Evolutionary conservation across 1,140 invertebrate species (phyloP).

Genomic region (Armadillidium nasatum): DNA sequence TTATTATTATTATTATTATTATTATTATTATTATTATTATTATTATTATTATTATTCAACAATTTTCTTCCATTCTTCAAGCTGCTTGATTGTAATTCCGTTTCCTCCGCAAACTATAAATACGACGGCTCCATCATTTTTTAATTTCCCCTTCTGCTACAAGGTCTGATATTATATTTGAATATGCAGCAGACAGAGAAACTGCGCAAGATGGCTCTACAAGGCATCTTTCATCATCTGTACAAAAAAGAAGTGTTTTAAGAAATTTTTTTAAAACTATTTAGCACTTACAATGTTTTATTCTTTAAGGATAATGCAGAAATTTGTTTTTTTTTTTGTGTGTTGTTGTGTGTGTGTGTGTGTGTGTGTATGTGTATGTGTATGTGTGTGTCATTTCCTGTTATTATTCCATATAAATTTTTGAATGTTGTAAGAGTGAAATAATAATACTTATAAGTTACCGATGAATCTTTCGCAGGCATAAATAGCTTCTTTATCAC

Average conservation of each 20-base stretch:
- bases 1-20: too few relatives aligned
- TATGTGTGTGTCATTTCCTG: too few relatives aligned
- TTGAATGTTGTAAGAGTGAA: background rate
- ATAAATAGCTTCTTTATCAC: conserved; percentile 53
- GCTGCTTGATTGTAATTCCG: conserved; percentile 49
- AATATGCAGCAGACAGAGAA: conserved; percentile 52
- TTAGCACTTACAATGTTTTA: too few relatives aligned
- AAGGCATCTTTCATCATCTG: conserved; percentile 52
- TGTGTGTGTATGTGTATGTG: too few relatives aligned
- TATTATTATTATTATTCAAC: conserved; percentile 12
- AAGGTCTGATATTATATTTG: conserved; percentile 41
- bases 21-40: background rate
- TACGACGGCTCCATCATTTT: conserved; percentile 49
- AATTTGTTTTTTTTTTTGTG: conserved; percentile 6
- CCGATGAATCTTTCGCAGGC: conserved; percentile 53
- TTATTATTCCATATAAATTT: too few relatives aligned
- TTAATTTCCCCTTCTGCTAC: conserved; percentile 31
- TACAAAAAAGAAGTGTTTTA: background rate
- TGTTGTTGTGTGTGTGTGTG: too few relatives aligned
- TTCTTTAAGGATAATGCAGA: too few relatives aligned
- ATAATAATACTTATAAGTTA: conserved; percentile 37
- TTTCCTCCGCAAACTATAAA: conserved; percentile 56
- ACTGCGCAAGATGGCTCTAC: conserved; percentile 57
- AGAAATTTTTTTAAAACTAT: too few relatives aligned
- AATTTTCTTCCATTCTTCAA: conserved; percentile 49